Percentiles rank a stretch among this genome's conserved stretches.
Conservation (phyloP, 2,888 invertebrate genomes). For the Strigamia crassipes region DNA sequence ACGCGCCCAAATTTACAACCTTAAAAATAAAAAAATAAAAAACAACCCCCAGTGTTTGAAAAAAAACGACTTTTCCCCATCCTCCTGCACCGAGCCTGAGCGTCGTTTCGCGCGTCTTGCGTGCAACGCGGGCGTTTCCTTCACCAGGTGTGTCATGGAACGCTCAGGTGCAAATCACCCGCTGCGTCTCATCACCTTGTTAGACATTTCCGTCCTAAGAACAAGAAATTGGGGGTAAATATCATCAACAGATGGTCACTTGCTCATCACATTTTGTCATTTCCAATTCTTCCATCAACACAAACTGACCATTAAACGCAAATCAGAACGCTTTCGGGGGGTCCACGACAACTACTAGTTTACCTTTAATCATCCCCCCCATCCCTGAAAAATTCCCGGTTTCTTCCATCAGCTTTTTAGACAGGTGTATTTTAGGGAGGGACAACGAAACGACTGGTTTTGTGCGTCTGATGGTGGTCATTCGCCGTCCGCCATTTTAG, state of each 20-base stretch:
- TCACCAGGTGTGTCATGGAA: neutral
- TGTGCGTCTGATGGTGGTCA: neutral
- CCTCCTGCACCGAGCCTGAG: neutral
- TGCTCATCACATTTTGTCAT: neutral
- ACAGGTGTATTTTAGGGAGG: constrained; percentile 8
- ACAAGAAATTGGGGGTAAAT: neutral
- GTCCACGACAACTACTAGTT: neutral
- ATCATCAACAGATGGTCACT: constrained; percentile 2
- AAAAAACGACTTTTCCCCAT: neutral
- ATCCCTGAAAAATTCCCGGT: neutral
- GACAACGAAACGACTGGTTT: neutral
- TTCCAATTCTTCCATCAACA: neutral
- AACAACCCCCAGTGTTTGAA: too few relatives aligned
- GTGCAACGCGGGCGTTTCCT: constrained; percentile 30
- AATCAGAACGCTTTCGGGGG: neutral
- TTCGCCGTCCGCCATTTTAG: neutral
- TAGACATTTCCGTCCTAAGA: neutral
- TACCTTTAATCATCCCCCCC: neutral
- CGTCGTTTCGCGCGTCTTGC: neutral
- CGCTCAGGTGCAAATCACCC: constrained; percentile 10
- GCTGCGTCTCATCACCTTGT: constrained; percentile 17
- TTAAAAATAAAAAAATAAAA: neutral
- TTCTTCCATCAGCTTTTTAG: neutral
- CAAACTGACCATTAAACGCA: neutral
- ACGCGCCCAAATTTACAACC: neutral